Conservation (phyloP, 2,113 vertebrate genomes). For the Aptenodytes patagonicus region DNA sequence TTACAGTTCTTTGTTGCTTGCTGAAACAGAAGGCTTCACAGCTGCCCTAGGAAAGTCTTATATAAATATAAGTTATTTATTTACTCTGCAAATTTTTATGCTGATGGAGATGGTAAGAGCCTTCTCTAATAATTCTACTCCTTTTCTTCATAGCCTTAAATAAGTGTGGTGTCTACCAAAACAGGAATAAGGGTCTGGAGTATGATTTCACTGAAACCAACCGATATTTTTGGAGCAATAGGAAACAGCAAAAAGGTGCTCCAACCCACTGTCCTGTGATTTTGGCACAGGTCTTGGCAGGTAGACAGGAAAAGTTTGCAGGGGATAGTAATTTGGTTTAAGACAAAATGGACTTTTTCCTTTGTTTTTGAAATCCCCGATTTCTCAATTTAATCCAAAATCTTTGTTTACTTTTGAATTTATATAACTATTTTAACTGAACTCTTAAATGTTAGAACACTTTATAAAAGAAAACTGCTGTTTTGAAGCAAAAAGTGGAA, state of each 20-base stretch:
- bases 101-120: not conserved
- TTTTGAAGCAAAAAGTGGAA: not conserved
- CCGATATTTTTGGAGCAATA: not conserved
- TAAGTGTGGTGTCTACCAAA: not conserved
- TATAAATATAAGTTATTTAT: not conserved
- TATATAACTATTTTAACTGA: not conserved
- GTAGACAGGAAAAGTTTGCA: not conserved
- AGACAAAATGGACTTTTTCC: not conserved
- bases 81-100: not conserved
- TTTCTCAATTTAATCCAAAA: not conserved
- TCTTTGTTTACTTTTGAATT: not conserved
- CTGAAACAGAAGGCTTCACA: not conserved
- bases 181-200: not conserved
- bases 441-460: not conserved
- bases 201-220: not conserved
- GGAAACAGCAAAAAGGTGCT: not conserved
- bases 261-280: not conserved
- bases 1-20: not conserved
- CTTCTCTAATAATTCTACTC: not conserved
- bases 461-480: not conserved
- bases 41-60: not conserved
- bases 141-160: not conserved
- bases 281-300: not conserved
- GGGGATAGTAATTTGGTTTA: not conserved
- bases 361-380: not conserved